Conservation (phyloP, 2,888 invertebrate genomes). For the Coenonympha glycerion region DNA sequence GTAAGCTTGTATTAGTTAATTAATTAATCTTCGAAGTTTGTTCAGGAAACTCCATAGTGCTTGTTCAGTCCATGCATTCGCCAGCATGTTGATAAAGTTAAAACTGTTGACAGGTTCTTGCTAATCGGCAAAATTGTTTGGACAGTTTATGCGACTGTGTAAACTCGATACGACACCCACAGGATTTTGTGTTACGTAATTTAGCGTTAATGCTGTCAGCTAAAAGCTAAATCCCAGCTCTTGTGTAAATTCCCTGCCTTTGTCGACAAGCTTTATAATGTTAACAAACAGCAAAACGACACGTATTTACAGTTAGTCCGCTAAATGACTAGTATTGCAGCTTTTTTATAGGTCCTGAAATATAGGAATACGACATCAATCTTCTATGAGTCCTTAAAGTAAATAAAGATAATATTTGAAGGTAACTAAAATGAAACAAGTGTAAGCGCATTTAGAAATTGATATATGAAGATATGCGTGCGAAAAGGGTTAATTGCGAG, state of each 20-base stretch:
- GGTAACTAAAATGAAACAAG: too few species aligned
- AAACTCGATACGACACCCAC: conserved; percentile 1
- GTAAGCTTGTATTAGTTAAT: too few species aligned
- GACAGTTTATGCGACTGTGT: conserved; percentile 3
- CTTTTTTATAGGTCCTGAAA: too few species aligned
- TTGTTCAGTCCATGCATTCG: neutral
- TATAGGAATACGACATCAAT: too few species aligned
- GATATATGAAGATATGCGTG: too few species aligned
- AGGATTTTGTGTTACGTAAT: neutral
- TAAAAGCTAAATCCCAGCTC: neutral
- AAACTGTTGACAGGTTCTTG: neutral
- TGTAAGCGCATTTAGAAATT: too few species aligned
- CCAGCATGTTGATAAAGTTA: neutral
- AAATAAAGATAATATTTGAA: too few species aligned
- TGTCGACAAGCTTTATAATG: neutral
- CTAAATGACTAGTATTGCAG: neutral
- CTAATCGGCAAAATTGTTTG: conserved; percentile 7
- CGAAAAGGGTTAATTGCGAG: too few species aligned
- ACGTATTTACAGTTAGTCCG: too few species aligned
- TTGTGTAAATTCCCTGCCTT: neutral
- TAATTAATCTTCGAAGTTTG: neutral
- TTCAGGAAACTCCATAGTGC: neutral
- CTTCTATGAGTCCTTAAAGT: too few species aligned
- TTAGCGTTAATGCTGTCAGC: neutral
- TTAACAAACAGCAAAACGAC: neutral